phyloP scores from a whole-genome alignment of 1,140 invertebrate species.

The Choristoneura fumiferana region DNA sequence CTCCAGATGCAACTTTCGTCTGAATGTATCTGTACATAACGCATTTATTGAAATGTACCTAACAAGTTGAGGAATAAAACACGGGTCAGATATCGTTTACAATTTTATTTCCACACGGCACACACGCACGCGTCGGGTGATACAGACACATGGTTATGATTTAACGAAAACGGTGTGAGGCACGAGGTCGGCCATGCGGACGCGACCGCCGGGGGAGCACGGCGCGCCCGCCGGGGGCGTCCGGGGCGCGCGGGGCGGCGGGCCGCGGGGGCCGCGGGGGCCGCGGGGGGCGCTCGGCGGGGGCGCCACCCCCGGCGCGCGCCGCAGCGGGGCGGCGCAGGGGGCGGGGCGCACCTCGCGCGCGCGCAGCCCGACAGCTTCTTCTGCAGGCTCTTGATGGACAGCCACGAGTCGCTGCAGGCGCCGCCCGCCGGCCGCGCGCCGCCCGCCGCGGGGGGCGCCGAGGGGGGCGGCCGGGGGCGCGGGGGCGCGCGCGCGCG shows the following conservation, averaged over 20 bases:
- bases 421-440: no score
- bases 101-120: no score
- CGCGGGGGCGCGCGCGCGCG: background rate
- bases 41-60: no score
- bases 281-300: background rate
- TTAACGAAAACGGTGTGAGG: constrained; percentile 2
- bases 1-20: no score
- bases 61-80: no score
- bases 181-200: background rate
- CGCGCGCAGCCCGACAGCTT: background rate
- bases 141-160: no score
- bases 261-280: background rate
- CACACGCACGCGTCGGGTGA: no score
- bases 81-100: no score
- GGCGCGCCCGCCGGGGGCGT: no score
- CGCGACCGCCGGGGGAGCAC: background rate
- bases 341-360: background rate
- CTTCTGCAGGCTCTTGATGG: background rate
- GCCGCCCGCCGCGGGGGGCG: background rate
- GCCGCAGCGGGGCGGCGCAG: background rate
- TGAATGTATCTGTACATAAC: no score
- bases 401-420: constrained; percentile 2
- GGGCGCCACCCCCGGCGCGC: no score
- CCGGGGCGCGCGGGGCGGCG: no score
- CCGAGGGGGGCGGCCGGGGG: background rate